phyloP scores from a whole-genome alignment of 2,113 vertebrate genomes.

The Cynoglossus semilaevis region DNA sequence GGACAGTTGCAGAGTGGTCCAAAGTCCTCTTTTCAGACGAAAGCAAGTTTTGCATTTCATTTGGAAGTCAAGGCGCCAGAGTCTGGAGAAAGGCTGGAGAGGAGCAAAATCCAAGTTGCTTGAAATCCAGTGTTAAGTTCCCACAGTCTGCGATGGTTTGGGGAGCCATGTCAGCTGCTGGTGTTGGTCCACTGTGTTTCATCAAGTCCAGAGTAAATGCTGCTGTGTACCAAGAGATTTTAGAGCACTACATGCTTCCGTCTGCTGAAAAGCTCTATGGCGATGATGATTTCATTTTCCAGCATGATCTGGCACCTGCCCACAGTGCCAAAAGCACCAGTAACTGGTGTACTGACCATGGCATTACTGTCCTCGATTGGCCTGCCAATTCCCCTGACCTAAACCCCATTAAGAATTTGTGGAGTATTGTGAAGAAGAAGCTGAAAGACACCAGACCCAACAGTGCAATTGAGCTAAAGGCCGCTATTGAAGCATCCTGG shows the following conservation, averaged over 20 bases:
- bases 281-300: slow-evolving; percentile 7
- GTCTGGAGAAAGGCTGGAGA: background rate
- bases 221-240: slow-evolving; percentile 1
- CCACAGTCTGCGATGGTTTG: too few species aligned
- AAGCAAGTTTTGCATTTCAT: slow-evolving; percentile 22
- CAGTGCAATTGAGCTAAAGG: slow-evolving; percentile 1
- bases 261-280: slow-evolving; percentile 1
- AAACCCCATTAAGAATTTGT: background rate
- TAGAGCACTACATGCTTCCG: background rate
- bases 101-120: background rate
- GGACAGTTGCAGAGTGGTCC: background rate
- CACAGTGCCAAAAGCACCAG: background rate
- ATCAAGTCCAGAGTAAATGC: background rate
- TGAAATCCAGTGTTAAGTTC: too few species aligned
- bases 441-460: slow-evolving; percentile 1
- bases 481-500: background rate
- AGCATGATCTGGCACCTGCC: background rate
- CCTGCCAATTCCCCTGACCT: background rate
- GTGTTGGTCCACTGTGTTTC: slow-evolving; percentile 1
- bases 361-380: slow-evolving; percentile 3
- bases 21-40: slow-evolving; percentile 7
- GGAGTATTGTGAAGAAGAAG: slow-evolving; percentile 1
- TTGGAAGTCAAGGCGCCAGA: slow-evolving; percentile 14
- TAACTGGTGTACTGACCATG: background rate
- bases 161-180: background rate